Evolutionary conservation across 2,888 invertebrate genomes (phyloP).

Genomic region (Drosophila ezoana): DNA sequence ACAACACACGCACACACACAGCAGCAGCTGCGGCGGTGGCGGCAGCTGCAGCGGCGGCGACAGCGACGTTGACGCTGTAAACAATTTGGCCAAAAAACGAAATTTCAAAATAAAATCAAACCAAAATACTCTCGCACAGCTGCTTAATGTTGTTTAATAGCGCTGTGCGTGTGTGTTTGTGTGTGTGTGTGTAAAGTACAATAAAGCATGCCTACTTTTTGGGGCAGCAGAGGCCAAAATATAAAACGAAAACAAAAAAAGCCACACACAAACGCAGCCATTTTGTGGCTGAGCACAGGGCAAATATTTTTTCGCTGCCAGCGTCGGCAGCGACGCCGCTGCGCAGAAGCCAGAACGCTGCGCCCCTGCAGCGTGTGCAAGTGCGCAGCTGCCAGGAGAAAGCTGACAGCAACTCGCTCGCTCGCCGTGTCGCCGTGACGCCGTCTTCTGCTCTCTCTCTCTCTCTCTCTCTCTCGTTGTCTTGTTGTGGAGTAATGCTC

Average conservation of each 20-base stretch:
- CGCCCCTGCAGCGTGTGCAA: constrained; percentile 11
- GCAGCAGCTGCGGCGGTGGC: constrained; percentile 3
- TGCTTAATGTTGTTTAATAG: constrained; percentile 47
- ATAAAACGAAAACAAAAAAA: background rate
- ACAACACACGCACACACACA: constrained; percentile 3
- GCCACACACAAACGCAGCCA: constrained; percentile 51
- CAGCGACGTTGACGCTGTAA: constrained; percentile 15
- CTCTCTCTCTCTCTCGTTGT: constrained; percentile 5
- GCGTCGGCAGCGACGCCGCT: constrained; percentile 54
- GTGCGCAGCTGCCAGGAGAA: constrained; percentile 66
- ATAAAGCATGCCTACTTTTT: constrained; percentile 63
- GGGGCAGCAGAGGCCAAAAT: constrained; percentile 32
- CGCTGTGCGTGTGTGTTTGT: background rate
- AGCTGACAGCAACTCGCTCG: constrained; percentile 7
- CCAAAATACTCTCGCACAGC: constrained; percentile 44
- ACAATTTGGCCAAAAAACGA: constrained; percentile 11
- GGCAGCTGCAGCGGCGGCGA: constrained; percentile 7
- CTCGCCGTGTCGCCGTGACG: no score
- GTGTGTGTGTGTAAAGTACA: constrained; percentile 2
- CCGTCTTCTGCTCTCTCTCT: constrained; percentile 10
- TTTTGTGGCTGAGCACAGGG: constrained; percentile 59
- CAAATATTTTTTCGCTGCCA: constrained; percentile 32
- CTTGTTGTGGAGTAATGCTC: constrained; percentile 1
- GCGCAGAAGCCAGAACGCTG: constrained; percentile 47
- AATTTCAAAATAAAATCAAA: constrained; percentile 32